phyloP scores from a whole-genome alignment of 2,113 vertebrate genomes.

The Patagioenas fasciata region DNA sequence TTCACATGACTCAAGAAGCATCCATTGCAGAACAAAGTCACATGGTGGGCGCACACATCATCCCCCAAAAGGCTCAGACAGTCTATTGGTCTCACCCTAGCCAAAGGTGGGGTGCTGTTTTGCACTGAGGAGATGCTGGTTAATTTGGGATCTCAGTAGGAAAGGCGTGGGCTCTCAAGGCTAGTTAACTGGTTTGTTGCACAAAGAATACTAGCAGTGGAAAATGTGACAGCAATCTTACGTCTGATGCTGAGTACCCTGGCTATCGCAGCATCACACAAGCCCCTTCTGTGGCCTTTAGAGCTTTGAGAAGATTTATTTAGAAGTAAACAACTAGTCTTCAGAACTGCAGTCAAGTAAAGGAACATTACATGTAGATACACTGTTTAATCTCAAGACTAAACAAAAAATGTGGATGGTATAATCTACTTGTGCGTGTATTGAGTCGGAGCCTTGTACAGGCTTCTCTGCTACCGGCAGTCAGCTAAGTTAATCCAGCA shows the following conservation, averaged over 20 bases:
- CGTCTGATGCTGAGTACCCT: background rate
- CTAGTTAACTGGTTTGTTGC: background rate
- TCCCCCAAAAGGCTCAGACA: background rate
- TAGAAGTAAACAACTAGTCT: background rate
- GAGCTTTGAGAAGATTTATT: background rate
- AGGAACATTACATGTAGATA: background rate
- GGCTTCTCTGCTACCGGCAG: background rate
- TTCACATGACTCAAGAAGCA: background rate
- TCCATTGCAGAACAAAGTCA: background rate
- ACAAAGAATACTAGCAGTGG: background rate
- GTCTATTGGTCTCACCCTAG: background rate
- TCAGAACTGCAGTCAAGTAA: background rate
- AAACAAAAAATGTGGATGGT: background rate
- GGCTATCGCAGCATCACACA: accelerated
- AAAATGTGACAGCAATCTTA: background rate
- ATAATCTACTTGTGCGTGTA: background rate
- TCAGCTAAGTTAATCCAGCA: background rate
- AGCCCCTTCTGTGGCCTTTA: background rate
- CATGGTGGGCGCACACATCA: background rate
- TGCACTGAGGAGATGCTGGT: background rate
- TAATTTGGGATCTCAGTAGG: background rate
- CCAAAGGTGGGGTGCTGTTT: background rate
- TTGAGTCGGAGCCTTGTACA: background rate
- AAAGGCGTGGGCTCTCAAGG: background rate
- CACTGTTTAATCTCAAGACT: background rate